Percentiles rank a stretch among this genome's conserved stretches.
These are phyloP conservation scores for Rhopalosiphum nymphaeae DNA, from an alignment of 2,888 invertebrate genomes.

Conservation along the genomic window DNA sequence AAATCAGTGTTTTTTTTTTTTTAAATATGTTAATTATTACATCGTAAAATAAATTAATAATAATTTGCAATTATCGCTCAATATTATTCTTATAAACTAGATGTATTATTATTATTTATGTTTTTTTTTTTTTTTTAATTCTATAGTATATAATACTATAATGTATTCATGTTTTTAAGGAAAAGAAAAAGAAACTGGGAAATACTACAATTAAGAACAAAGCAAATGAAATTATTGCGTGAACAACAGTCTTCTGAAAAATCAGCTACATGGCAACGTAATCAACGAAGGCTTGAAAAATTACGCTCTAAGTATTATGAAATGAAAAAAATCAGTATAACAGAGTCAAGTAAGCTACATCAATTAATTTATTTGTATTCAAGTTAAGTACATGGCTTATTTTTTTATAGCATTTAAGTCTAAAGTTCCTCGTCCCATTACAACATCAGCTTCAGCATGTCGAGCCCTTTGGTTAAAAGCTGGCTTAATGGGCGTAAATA, in stretches of 20 bases:
- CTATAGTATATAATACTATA: background rate
- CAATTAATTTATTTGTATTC: background rate
- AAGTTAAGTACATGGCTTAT: background rate
- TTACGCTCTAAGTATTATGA: slow-evolving; percentile 73
- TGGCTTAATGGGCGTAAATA: slow-evolving; percentile 90
- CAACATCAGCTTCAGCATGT: slow-evolving; percentile 91
- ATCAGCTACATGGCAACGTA: slow-evolving; percentile 77
- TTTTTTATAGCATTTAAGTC: slow-evolving; percentile 85
- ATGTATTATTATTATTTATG: background rate
- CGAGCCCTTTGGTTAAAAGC: slow-evolving; percentile 86
- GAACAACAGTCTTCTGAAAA: slow-evolving; percentile 77
- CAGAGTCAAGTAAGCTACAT: slow-evolving; percentile 57
- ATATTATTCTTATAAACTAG: background rate
- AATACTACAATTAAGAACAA: slow-evolving; percentile 84
- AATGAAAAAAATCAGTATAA: slow-evolving; percentile 65
- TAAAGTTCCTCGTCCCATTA: slow-evolving; percentile 91
- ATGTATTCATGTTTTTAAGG: slow-evolving; percentile 60
- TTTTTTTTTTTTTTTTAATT: too few relatives aligned
- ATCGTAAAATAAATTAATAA: background rate
- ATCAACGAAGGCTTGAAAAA: slow-evolving; percentile 84
- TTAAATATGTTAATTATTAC: background rate
- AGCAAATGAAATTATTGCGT: slow-evolving; percentile 72
- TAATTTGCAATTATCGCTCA: background rate
- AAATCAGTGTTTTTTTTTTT: background rate
- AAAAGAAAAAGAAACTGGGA: slow-evolving; percentile 73